Evolutionary conservation across 2,113 vertebrate species (phyloP).

Genomic region (Lontra canadensis): DNA sequence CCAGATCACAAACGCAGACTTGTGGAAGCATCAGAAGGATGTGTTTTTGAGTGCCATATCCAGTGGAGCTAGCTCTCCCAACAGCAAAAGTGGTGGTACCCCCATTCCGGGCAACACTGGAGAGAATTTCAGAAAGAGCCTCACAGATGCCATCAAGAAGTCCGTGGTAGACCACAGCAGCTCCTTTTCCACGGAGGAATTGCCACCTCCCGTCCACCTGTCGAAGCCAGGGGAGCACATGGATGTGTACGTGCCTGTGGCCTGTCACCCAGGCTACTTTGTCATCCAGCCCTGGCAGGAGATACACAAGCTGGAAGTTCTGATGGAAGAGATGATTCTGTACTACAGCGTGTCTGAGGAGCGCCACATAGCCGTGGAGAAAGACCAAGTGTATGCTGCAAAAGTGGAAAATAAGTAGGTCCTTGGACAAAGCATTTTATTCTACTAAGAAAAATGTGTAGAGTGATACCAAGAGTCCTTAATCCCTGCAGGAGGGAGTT

Average conservation of each 20-base stretch:
- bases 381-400: conserved; percentile 92
- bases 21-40: conserved; percentile 93
- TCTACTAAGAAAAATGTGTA: neutral
- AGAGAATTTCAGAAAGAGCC: conserved; percentile 68
- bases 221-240: conserved; percentile 90
- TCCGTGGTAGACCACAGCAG: conserved; percentile 54
- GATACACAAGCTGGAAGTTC: conserved; percentile 91
- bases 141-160: conserved; percentile 50
- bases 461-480: neutral
- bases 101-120: rapidly evolving
- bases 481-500: neutral
- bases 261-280: conserved; percentile 95
- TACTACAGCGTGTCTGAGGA: conserved; percentile 90
- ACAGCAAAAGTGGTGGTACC: conserved; percentile 7
- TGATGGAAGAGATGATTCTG: conserved; percentile 97
- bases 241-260: conserved; percentile 93
- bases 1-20: conserved; percentile 87
- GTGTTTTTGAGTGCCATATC: conserved; percentile 89
- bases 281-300: conserved; percentile 95
- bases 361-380: conserved; percentile 81
- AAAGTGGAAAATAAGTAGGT: conserved; percentile 95
- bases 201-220: conserved; percentile 88
- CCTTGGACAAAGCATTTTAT: neutral
- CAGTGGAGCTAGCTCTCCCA: conserved; percentile 32
- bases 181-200: neutral